A percentile compares a stretch with the other conserved stretches of the same genome.
phyloP scores from a whole-genome alignment of 2,797 vertebrate species.

The Huso huso region DNA sequence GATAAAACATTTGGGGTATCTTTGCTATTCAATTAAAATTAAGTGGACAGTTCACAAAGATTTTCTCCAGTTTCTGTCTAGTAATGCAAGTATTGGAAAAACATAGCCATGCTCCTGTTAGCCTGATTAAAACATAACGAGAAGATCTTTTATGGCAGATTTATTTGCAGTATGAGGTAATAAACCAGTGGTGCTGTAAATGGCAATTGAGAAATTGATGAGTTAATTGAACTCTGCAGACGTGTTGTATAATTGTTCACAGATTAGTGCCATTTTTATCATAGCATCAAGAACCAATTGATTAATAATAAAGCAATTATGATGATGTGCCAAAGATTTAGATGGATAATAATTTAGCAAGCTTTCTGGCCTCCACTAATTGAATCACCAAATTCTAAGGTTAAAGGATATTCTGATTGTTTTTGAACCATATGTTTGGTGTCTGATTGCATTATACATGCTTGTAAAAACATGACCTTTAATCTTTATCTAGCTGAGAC shows the following conservation, averaged over 20 bases:
- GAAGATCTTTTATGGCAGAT: conserved; percentile 43
- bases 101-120: neutral
- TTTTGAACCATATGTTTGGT: conserved; percentile 6
- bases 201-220: conserved; percentile 56
- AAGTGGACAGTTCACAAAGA: no score
- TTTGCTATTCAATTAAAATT: no score
- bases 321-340: conserved; percentile 8
- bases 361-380: conserved; percentile 25
- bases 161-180: conserved; percentile 42
- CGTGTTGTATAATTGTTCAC: conserved; percentile 57
- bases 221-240: conserved; percentile 58
- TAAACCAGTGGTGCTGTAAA: conserved; percentile 43
- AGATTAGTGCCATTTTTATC: conserved; percentile 55
- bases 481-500: neutral
- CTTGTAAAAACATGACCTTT: neutral
- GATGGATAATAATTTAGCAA: conserved; percentile 25
- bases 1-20: no score
- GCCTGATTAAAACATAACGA: conserved; percentile 7
- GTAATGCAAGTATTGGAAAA: no score
- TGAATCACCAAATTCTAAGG: conserved; percentile 14
- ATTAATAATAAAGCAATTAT: conserved; percentile 53
- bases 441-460: conserved; percentile 9
- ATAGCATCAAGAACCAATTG: conserved; percentile 44
- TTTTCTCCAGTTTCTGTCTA: no score
- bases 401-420: conserved; percentile 13